Base-by-base conservation (phyloP, 2,888 invertebrate species). In the Biston betularia region DNA sequence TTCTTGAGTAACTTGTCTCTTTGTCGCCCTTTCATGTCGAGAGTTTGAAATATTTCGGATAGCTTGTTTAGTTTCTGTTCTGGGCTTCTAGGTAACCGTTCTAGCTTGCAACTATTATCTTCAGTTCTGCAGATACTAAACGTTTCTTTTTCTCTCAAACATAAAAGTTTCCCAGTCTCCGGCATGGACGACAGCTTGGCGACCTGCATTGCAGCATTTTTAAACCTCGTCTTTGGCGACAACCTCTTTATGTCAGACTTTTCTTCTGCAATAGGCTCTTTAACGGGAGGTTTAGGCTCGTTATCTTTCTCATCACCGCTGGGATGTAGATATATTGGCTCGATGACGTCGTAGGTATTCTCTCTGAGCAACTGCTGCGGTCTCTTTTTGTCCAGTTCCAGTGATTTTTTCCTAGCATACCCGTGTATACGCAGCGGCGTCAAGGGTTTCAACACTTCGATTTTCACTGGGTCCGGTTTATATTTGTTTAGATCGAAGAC, bases 291-390 rank as follows among this genome's bases (percentile, higher is more conserved):
- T 0, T 10, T 57, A 14, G 38, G 15, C 7, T 65, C 48, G 1
- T 69, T 63, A 12, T 84, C 83, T 55, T 79, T 77, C 34, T 83
- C 84, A 71, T 82, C 87, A 33, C 80, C 69, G 67, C 81, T 87
- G 2, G 86, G 78, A 34, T 81, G 88, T 63, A 90, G 76, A 68
- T 85, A 92, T 40, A 91, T 80, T 0, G 93, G 93, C 63, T 93
- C 85, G 55, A 94, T 84, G 9, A 94, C 91, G 61, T 94, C 92
- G 72, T 94, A 94, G 0, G 93, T 93, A 69, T 94, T 93, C 77
- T 93, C 93, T 71, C 93, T 79, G 6, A 93, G 54, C 9, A 93
- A 75, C 57, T 89, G 89, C 61, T 90, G 90, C 0, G 91, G 90
- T 61, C 82, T 89, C 65, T 78, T 83, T 8, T 76, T 76, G 1